phyloP scores from a whole-genome alignment of 2,113 vertebrate genomes.

The Hemicordylus capensis region DNA sequence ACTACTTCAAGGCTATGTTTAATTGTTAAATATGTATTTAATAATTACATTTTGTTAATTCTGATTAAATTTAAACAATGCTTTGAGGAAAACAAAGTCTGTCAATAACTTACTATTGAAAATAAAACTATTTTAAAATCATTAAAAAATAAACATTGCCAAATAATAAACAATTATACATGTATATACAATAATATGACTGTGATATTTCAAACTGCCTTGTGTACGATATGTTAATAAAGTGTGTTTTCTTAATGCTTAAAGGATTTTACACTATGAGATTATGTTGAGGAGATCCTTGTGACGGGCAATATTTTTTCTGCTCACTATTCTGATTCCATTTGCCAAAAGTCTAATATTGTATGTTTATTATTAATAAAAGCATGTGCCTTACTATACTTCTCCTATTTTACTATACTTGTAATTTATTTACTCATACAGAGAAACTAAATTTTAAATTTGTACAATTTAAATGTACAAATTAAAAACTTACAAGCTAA shows the following conservation, averaged over 20 bases:
- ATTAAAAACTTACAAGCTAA: no score
- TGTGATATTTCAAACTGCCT: not conserved
- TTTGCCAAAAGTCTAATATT: not conserved
- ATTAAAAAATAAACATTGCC: not conserved
- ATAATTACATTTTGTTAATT: no score
- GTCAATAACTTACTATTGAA: not conserved
- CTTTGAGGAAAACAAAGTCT: not conserved
- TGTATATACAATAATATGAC: not conserved
- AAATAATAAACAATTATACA: not conserved
- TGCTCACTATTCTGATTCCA: not conserved
- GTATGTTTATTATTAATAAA: not conserved
- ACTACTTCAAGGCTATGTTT: not conserved
- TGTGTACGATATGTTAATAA: not conserved
- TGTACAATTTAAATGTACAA: conserved; percentile 55
- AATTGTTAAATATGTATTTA: not conserved
- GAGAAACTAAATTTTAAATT: conserved; percentile 54
- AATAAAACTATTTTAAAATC: not conserved
- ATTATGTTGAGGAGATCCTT: not conserved
- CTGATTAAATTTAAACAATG: not conserved
- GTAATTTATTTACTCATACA: not conserved
- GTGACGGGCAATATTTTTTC: not conserved
- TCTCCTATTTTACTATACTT: not conserved
- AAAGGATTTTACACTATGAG: not conserved
- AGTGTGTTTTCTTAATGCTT: not conserved
- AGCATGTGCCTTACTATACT: not conserved